Percentiles rank a stretch among this genome's conserved stretches.
Conservation (phyloP, 53 echinoderm and acorn worm genomes). For the Luidia sarsii region DNA sequence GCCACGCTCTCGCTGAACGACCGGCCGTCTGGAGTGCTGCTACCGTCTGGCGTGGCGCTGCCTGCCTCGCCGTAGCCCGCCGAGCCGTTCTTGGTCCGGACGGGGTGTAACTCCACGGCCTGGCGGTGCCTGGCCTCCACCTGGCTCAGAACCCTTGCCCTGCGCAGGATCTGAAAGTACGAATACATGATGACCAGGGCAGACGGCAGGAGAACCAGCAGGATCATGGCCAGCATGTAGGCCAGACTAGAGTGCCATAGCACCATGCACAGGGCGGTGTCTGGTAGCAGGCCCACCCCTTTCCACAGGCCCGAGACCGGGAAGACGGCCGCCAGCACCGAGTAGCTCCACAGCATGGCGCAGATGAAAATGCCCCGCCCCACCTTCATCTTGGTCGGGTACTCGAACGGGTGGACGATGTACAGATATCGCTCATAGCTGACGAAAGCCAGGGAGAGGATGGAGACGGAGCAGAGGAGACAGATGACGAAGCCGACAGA, state of each 20-base stretch:
- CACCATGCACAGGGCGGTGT: conserved; percentile 45
- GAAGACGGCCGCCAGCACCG: conserved; percentile 24
- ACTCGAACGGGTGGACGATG: conserved; percentile 38
- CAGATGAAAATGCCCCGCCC: conserved; percentile 11
- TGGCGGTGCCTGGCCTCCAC: conserved; percentile 7
- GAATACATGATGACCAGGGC: conserved; percentile 10
- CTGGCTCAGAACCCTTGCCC: conserved; percentile 9
- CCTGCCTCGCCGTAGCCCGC: background rate
- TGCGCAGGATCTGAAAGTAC: conserved; percentile 30
- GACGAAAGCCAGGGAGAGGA: conserved; percentile 42
- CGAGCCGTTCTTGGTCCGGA: conserved; percentile 9
- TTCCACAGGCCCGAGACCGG: conserved; percentile 53
- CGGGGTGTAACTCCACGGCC: conserved; percentile 20
- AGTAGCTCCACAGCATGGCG: conserved; percentile 27
- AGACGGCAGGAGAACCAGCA: conserved; percentile 27
- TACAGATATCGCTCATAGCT: conserved; percentile 55
- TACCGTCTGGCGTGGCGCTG: background rate
- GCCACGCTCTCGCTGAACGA: background rate
- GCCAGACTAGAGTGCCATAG: conserved; percentile 22
- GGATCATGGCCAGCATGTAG: conserved; percentile 42
- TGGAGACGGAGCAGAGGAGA: conserved; percentile 52
- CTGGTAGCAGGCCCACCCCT: conserved; percentile 40
- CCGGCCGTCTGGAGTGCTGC: conserved; percentile 14
- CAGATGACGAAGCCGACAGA: conserved; percentile 52
- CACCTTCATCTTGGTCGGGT: conserved; percentile 6